phyloP scores from a whole-genome alignment of 2,888 invertebrate species.

The Oscheius onirici region DNA sequence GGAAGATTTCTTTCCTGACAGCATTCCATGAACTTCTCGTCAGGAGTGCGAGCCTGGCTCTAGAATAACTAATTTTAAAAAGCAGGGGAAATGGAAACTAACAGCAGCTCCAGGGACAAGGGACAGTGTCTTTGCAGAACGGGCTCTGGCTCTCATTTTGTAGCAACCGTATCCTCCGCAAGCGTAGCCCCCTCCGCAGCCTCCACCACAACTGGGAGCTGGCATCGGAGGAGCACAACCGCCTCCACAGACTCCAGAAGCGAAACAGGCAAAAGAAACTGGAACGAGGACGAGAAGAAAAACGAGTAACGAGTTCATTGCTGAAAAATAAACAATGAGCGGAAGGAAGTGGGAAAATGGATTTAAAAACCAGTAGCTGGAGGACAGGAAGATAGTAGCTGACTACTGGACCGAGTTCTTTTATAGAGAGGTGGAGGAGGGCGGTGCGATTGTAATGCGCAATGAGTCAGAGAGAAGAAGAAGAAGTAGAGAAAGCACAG shows the following conservation, averaged over 20 bases:
- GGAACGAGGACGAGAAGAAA: not conserved
- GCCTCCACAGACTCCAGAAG: conserved; percentile 68
- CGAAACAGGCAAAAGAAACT: conserved; percentile 60
- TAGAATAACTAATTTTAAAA: no score
- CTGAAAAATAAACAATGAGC: not conserved
- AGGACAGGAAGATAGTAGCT: not conserved
- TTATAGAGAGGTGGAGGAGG: conserved; percentile 21
- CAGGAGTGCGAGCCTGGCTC: conserved; percentile 52
- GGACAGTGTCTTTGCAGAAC: conserved; percentile 36
- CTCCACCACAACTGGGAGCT: conserved; percentile 47
- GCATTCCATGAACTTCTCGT: conserved; percentile 69
- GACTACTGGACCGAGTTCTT: not conserved
- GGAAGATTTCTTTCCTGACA: conserved; percentile 68
- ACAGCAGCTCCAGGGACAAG: conserved; percentile 1
- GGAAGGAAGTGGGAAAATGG: not conserved
- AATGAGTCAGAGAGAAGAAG: conserved; percentile 27
- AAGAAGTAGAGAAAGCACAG: conserved; percentile 19
- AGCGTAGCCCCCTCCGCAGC: conserved; percentile 53
- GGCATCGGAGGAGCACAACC: conserved; percentile 68
- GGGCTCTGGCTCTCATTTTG: conserved; percentile 54
- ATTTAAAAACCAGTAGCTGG: not conserved
- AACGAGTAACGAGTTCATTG: conserved; percentile 21
- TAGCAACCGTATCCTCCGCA: conserved; percentile 69
- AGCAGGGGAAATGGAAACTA: no score
- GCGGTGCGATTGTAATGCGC: conserved; percentile 29